Conservation (phyloP, 2,113 vertebrate species). For the Beaufortia kweichowensis region DNA sequence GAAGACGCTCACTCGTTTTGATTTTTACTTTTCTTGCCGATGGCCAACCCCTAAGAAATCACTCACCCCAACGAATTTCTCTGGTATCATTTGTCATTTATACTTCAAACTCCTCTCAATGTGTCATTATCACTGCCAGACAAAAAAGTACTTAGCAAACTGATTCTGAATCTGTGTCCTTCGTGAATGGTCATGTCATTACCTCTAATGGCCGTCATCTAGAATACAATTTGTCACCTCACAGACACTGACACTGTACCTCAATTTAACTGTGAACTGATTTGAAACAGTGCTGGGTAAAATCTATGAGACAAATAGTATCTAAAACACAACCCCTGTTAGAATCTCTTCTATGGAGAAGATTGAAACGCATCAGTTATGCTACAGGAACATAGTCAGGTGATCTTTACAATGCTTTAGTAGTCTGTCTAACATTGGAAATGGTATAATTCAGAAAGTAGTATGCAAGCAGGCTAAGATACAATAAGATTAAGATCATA, state of each 20-base stretch:
- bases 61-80: neutral
- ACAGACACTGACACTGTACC: constrained; percentile 11
- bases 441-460: constrained; percentile 28
- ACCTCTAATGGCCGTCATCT: constrained; percentile 61
- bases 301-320: constrained; percentile 24
- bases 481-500: constrained; percentile 29
- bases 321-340: constrained; percentile 18
- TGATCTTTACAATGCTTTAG: constrained; percentile 8
- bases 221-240: constrained; percentile 50
- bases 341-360: neutral
- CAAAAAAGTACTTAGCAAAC: constrained; percentile 56
- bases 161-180: constrained; percentile 60
- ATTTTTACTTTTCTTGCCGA: constrained; percentile 43
- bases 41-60: neutral
- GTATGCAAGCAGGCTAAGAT: constrained; percentile 22
- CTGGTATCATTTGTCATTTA: constrained; percentile 52
- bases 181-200: constrained; percentile 51
- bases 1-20: constrained; percentile 39
- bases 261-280: constrained; percentile 5
- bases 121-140: constrained; percentile 60
- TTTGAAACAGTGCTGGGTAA: constrained; percentile 1
- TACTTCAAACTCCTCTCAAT: constrained; percentile 50
- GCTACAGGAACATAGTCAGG: constrained; percentile 23
- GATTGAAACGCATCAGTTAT: constrained; percentile 33
- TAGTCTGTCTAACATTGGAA: constrained; percentile 15